Conservation (phyloP, 2,888 invertebrate genomes). For the Petrolisthes manimaculis region DNA sequence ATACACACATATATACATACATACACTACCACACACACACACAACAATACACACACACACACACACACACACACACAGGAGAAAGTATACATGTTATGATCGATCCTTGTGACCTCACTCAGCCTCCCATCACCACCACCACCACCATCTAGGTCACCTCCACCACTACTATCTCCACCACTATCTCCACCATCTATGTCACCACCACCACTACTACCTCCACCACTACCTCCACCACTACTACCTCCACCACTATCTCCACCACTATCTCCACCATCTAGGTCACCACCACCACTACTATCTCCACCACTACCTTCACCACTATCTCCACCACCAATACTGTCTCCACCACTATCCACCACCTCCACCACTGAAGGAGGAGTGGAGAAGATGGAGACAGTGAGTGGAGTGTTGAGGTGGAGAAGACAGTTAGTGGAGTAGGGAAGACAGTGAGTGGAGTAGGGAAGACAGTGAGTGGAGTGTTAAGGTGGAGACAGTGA, state of each 20-base stretch:
- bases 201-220: background rate
- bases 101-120: too few species aligned
- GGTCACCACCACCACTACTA: background rate
- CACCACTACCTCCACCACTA: background rate
- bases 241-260: background rate
- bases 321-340: background rate
- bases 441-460: too few species aligned
- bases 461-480: too few species aligned
- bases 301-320: background rate
- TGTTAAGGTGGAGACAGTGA: too few species aligned
- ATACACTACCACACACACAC: background rate
- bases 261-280: background rate
- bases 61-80: background rate
- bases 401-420: too few species aligned
- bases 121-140: too few species aligned
- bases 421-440: too few species aligned
- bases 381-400: too few species aligned
- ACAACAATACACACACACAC: background rate
- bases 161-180: background rate
- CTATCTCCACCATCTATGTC: background rate
- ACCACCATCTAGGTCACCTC: too few species aligned
- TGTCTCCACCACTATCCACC: background rate
- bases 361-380: background rate
- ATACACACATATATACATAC: too few species aligned
- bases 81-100: too few species aligned